These are phyloP conservation scores for Leucosticte australis DNA, from an alignment of 2,113 vertebrate species.

Conservation along the genomic window DNA sequence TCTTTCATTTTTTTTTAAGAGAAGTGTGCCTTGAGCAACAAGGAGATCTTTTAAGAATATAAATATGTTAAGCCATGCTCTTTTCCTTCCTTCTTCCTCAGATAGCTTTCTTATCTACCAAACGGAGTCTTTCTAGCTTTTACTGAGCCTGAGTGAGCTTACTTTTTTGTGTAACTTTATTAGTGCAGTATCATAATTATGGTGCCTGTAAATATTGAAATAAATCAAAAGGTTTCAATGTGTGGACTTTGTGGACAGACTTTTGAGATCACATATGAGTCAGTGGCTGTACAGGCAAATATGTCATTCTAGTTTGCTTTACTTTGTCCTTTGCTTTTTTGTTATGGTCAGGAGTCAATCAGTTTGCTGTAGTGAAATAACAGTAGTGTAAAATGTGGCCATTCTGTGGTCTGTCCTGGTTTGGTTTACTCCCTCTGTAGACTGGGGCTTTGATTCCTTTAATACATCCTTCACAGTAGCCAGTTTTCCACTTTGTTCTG, in stretches of 20 bases:
- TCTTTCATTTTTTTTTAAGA: background rate
- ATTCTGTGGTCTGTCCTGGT: background rate
- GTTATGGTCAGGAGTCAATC: background rate
- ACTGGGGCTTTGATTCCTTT: background rate
- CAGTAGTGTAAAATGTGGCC: background rate
- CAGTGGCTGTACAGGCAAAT: background rate
- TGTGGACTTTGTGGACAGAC: background rate
- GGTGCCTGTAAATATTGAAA: background rate
- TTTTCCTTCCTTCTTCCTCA: background rate
- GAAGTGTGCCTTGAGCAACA: background rate
- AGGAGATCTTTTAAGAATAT: background rate
- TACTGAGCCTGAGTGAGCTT: background rate
- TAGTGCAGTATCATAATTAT: background rate
- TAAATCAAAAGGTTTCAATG: background rate
- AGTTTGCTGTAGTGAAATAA: background rate
- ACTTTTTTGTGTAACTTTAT: background rate
- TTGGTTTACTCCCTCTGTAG: background rate
- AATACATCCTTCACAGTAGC: background rate
- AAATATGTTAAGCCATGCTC: background rate
- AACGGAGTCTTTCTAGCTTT: background rate
- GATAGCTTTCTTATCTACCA: background rate
- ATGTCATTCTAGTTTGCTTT: background rate
- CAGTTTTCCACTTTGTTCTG: background rate
- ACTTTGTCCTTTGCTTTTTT: background rate
- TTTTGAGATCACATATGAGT: background rate